Evolutionary conservation across 2,113 vertebrate species (phyloP).

Genomic region (Gymnarchus niloticus): DNA sequence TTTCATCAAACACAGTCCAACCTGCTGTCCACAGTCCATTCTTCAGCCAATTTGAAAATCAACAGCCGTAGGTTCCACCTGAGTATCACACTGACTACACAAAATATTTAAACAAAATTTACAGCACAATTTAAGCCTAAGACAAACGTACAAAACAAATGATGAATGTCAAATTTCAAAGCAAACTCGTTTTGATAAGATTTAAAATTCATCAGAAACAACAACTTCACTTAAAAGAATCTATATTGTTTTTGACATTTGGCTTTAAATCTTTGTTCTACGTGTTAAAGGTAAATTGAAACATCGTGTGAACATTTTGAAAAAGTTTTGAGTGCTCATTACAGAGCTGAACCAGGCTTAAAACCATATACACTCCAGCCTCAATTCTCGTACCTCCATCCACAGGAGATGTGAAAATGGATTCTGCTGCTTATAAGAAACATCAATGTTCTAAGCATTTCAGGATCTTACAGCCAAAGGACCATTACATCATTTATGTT

Average conservation of each 20-base stretch:
- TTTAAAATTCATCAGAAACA: no score
- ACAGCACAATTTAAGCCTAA: no score
- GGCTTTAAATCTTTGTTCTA: no score
- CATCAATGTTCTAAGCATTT: neutral
- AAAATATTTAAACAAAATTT: no score
- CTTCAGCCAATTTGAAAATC: conserved; percentile 6
- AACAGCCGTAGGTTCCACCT: no score
- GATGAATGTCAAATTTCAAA: neutral
- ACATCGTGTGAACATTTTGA: neutral
- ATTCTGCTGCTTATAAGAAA: neutral
- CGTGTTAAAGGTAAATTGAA: neutral
- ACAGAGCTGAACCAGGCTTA: neutral
- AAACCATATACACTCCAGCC: neutral
- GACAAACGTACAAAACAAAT: no score
- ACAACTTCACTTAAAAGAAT: neutral
- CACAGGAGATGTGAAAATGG: conserved; percentile 13
- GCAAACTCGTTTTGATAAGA: neutral
- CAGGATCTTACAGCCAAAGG: neutral
- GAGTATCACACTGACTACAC: no score
- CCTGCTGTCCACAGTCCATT: neutral
- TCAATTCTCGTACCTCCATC: neutral
- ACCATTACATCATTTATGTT: neutral
- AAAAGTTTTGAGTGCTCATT: neutral
- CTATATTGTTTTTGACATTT: neutral
- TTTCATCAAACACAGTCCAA: conserved; percentile 63